Conservation (phyloP, 2,797 vertebrate genomes). For the Dryobates pubescens region DNA sequence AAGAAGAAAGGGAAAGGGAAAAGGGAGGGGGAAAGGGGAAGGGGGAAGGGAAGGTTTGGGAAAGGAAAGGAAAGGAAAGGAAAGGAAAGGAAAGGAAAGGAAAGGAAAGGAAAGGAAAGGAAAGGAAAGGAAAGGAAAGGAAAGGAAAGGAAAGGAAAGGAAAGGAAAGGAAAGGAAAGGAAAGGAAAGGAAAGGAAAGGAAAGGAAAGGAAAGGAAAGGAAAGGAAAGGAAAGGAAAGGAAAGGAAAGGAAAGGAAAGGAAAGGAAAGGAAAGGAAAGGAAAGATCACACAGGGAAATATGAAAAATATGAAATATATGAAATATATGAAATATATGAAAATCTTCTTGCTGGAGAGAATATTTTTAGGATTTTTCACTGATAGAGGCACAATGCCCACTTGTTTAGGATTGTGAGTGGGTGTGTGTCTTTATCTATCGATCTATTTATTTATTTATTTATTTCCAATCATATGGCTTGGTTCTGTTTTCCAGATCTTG, state of each 20-base stretch:
- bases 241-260: no score
- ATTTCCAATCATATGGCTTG: slow-evolving; percentile 78
- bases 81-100: no score
- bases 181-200: no score
- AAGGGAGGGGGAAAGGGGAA: no score
- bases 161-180: neutral
- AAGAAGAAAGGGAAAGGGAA: no score
- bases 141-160: neutral
- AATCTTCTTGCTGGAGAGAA: slow-evolving; percentile 32
- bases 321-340: no score
- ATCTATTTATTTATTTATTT: neutral
- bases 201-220: no score
- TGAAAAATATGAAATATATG: slow-evolving; percentile 63
- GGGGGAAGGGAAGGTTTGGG: no score
- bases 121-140: no score
- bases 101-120: no score
- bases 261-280: neutral
- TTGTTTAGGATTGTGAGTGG: slow-evolving; percentile 12
- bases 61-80: no score
- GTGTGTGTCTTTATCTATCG: neutral
- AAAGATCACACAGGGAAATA: slow-evolving; percentile 45
- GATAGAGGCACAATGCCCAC: slow-evolving; percentile 67
- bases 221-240: no score
- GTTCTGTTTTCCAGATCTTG: slow-evolving; percentile 78
- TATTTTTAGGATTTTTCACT: slow-evolving; percentile 70